Evolutionary conservation across 2,113 vertebrate genomes (phyloP), one percentile per base, ranked within the genome.

Genomic region (Synchiropus splendidus): DNA sequence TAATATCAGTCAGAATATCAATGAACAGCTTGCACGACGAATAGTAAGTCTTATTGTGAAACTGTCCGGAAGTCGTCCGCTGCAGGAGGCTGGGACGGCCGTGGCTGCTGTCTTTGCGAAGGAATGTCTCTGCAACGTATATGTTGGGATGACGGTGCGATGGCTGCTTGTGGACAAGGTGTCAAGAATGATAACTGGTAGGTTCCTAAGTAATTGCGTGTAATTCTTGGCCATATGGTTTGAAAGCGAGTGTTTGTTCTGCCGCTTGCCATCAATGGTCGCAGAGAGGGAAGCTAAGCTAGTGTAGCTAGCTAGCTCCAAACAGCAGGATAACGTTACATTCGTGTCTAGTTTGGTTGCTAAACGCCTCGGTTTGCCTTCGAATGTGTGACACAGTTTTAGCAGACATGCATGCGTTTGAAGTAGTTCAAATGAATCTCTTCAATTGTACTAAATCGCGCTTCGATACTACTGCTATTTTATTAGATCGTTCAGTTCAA

Each of bases 41-140:
- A n/a, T n/a, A n/a, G n/a, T n/a, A n/a, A n/a, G 9, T 16, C 38
- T 74, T 74, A 74, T 61, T 72, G 45, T 78, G 72, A 68, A 68
- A 14, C 5, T 0, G 0, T 31, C 3, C 51, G 61, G 78, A 78
- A 43, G 37, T 27, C 2, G 6, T 2, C 21, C 15, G 1, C 2
- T 4, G 0, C 34, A 50, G 46, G 11, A 45, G 15, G 13, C 12
- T 15, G 4, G 21, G 16, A 2, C 42, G 33, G 6, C 2, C 12
- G 38, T 13, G 4, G 16, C 49, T 27, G 48, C 13, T 43, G 11
- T 49, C 17, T 43, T 67, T 65, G 64, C 69, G 18, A 41, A 60
- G 74, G 74, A 79, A 79, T 77, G 74, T 70, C 41, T 38, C 55
- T 27, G 48, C 39, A 64, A 1, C 12, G 2, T 37, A 6, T 47